Percentiles rank a stretch among this genome's conserved stretches.
phyloP scores from a whole-genome alignment of 2,888 invertebrate species.

The Caenorhabditis sp. region DNA sequence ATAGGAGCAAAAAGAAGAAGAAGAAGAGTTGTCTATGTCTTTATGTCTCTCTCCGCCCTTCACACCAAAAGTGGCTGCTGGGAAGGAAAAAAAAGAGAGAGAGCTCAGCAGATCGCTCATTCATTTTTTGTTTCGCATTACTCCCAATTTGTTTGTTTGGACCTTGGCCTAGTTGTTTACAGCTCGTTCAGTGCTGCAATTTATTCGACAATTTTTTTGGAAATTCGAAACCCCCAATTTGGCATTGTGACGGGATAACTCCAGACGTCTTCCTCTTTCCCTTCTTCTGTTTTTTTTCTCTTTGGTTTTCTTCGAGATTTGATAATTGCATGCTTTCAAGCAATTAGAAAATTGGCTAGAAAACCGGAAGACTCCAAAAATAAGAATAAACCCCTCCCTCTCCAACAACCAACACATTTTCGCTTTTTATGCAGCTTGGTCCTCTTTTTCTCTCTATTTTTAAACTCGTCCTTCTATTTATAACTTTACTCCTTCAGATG shows the following conservation, averaged over 20 bases:
- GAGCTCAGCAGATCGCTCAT: constrained; percentile 49
- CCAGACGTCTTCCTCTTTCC: not conserved
- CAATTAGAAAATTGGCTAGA: constrained; percentile 20
- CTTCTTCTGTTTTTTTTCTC: not conserved
- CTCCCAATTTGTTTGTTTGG: constrained; percentile 42
- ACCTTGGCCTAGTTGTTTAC: constrained; percentile 21
- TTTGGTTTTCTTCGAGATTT: not conserved
- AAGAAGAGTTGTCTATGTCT: constrained; percentile 35
- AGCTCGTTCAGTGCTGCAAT: constrained; percentile 10
- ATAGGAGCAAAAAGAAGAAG: constrained; percentile 29
- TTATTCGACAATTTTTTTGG: constrained; percentile 29
- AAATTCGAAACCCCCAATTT: constrained; percentile 18
- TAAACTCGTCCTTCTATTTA: constrained; percentile 19
- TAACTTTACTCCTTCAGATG: constrained; percentile 62
- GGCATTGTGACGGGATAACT: not conserved
- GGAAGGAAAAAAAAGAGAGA: constrained; percentile 26
- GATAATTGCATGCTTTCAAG: constrained; percentile 27
- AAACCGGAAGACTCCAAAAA: constrained; percentile 1
- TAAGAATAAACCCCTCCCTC: not conserved
- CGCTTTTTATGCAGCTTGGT: constrained; percentile 3
- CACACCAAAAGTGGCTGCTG: constrained; percentile 51
- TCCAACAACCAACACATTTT: constrained; percentile 5
- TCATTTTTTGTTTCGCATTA: constrained; percentile 50
- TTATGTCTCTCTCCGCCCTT: constrained; percentile 49
- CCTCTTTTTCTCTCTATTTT: constrained; percentile 22